Evolutionary conservation across 2,113 vertebrate species (phyloP).

Genomic region (Pitta sordida): DNA sequence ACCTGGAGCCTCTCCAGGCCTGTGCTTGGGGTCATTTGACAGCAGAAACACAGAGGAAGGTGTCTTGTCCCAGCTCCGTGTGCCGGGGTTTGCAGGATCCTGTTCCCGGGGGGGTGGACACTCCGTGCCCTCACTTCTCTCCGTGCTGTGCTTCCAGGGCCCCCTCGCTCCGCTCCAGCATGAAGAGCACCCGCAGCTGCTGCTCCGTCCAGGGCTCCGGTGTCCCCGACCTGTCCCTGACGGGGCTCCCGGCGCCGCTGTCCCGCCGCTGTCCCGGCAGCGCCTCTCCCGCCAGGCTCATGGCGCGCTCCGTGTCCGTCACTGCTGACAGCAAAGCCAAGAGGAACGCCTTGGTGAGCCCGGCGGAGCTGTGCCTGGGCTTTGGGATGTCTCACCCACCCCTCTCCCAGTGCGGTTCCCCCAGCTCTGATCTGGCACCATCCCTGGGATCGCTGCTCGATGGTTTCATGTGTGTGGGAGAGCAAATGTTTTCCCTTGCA

Average conservation of each 20-base stretch:
- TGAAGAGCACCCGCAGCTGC: slow-evolving; percentile 82
- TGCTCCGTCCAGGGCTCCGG: slow-evolving; percentile 50
- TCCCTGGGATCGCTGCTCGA: fast-evolving
- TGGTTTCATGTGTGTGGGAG: fast-evolving
- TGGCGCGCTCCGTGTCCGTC: slow-evolving; percentile 81
- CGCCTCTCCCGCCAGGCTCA: slow-evolving; percentile 69
- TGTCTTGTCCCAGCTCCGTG: fast-evolving
- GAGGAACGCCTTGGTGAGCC: slow-evolving; percentile 81
- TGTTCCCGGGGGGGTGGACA: no score
- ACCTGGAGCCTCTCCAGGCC: background rate
- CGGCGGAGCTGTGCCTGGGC: fast-evolving
- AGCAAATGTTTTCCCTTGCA: background rate
- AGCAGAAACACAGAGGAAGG: fast-evolving
- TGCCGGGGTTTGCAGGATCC: fast-evolving
- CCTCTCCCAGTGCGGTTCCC: fast-evolving
- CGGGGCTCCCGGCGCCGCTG: slow-evolving; percentile 77
- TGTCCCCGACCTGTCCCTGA: slow-evolving; percentile 78
- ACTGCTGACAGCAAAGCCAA: slow-evolving; percentile 71
- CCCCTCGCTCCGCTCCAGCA: slow-evolving; percentile 18
- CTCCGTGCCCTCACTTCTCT: background rate
- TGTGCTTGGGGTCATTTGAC: background rate
- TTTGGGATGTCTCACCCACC: fast-evolving
- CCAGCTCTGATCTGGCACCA: fast-evolving
- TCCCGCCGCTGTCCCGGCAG: slow-evolving; percentile 82
- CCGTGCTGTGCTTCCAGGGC: background rate